A percentile compares a stretch with the other conserved stretches of the same genome.
Evolutionary conservation across 2,888 invertebrate species (phyloP).

Genomic region (Mayetiola destructor): DNA sequence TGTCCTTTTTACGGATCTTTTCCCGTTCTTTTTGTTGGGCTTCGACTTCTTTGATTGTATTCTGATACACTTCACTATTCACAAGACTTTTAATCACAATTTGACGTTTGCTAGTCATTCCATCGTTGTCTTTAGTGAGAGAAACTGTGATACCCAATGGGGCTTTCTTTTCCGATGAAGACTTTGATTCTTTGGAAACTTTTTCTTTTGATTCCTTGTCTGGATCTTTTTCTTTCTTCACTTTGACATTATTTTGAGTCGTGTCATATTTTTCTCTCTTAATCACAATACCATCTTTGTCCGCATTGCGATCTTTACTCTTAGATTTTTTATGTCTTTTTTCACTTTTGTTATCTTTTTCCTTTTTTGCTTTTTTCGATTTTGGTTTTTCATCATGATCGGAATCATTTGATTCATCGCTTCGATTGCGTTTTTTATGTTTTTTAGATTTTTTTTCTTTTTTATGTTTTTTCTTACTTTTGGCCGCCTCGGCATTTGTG

Average conservation of each 20-base stretch:
- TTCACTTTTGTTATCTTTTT: constrained; percentile 26
- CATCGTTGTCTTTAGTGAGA: background rate
- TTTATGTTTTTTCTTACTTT: constrained; percentile 29
- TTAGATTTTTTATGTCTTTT: constrained; percentile 23
- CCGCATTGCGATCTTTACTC: constrained; percentile 18
- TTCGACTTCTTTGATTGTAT: constrained; percentile 48
- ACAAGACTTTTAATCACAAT: constrained; percentile 56
- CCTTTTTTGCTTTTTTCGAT: constrained; percentile 29
- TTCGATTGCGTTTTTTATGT: constrained; percentile 22
- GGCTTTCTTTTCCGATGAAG: constrained; percentile 13
- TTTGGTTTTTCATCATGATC: constrained; percentile 26
- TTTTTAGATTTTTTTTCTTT: constrained; percentile 30
- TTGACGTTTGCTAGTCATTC: constrained; percentile 33
- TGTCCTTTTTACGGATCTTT: constrained; percentile 44
- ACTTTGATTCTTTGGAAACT: constrained; percentile 12
- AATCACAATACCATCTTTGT: background rate
- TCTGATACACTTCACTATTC: constrained; percentile 50
- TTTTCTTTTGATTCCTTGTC: constrained; percentile 14
- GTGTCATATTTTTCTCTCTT: background rate
- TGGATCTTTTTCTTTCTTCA: no score
- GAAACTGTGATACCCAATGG: constrained; percentile 6
- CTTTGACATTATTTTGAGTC: background rate
- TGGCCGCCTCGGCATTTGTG: constrained; percentile 20
- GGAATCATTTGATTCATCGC: constrained; percentile 21
- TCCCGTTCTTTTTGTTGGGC: constrained; percentile 45